Base-by-base conservation (phyloP, 2,113 vertebrate genomes). In the Odocoileus hemionus region DNA sequence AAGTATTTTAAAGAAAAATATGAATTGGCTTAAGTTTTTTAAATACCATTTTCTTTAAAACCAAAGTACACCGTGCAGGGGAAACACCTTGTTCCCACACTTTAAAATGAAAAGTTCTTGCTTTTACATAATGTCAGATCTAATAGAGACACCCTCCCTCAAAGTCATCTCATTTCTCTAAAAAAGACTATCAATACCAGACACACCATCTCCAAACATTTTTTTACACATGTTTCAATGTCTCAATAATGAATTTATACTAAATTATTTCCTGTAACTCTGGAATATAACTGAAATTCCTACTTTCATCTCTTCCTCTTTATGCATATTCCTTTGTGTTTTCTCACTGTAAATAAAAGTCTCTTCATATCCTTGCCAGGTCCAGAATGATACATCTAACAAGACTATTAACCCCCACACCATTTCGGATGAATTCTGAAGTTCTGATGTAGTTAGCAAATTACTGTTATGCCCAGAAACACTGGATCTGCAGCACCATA, bases 31-130 rank as follows among this genome's bases (percentile, higher is more conserved):
- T 55, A 88, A 47, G 33, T 86, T 91, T 93, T 95, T 90, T 45
- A 28, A 83, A 13, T 92, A 80, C 28, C n/a, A 79, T 89, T n/a
- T 85, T 98, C 82, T 74, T 92, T 93, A 88, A 91, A 88, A 89
- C 89, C 89, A 33, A 76, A 86, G 89, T 89, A 95, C 50, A 47
- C n/a, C 47, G 84, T 67, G 61, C 55, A 92, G 87, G 89, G 96
- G 94, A 98, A 97, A 95, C 60, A 97, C 89, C 94, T 94, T 96
- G 98, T 97, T 21, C 60, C 79, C 86, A 95, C 54, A 91, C 50
- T 95, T 97, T 15, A 95, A 67, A 82, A 93, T 97, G 89, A 98
- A 97, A 97, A 98, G 15, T 36, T 91, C 90, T 86, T 88, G 89
- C 94, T 98, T 97, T 94, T 94, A 96, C 52, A 94, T 91, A 97